phyloP scores from a whole-genome alignment of 2,888 invertebrate species.

The Esperia sulphurella region DNA sequence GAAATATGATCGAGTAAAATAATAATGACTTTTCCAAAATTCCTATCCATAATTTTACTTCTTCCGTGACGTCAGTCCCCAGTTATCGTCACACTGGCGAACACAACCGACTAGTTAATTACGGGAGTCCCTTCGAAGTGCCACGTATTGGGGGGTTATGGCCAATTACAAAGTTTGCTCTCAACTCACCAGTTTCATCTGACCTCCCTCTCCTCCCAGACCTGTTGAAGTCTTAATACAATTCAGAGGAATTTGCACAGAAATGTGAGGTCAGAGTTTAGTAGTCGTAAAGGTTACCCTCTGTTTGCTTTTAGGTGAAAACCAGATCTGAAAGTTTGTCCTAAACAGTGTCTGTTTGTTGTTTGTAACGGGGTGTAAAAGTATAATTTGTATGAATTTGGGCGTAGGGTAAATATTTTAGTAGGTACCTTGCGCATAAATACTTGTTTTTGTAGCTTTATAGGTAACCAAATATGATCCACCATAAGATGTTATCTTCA shows the following conservation, averaged over 20 bases:
- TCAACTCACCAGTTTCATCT: conserved; percentile 31
- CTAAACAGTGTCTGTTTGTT: conserved; percentile 48
- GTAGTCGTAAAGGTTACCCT: conserved; percentile 34
- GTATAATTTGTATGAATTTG: conserved; percentile 13
- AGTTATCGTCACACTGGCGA: conserved; percentile 6
- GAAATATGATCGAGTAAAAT: too few species aligned
- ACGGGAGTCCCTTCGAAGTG: conserved; percentile 44
- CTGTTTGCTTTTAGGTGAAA: conserved; percentile 59
- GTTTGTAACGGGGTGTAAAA: conserved; percentile 37
- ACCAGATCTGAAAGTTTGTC: conserved; percentile 64
- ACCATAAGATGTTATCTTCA: too few species aligned
- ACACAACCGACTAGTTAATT: conserved; percentile 53
- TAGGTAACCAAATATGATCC: background rate
- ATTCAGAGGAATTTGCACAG: conserved; percentile 16
- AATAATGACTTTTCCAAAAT: too few species aligned
- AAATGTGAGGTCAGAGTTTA: conserved; percentile 22
- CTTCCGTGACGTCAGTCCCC: background rate
- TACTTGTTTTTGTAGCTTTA: background rate
- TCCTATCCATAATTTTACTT: conserved; percentile 13
- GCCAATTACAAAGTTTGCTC: conserved; percentile 73
- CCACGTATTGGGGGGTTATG: conserved; percentile 59
- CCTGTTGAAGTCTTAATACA: conserved; percentile 3
- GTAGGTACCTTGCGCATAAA: conserved; percentile 1
- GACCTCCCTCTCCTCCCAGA: conserved; percentile 21
- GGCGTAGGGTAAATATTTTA: conserved; percentile 16